phyloP scores from a whole-genome alignment of 2,113 vertebrate species.

The Ahaetulla prasina region DNA sequence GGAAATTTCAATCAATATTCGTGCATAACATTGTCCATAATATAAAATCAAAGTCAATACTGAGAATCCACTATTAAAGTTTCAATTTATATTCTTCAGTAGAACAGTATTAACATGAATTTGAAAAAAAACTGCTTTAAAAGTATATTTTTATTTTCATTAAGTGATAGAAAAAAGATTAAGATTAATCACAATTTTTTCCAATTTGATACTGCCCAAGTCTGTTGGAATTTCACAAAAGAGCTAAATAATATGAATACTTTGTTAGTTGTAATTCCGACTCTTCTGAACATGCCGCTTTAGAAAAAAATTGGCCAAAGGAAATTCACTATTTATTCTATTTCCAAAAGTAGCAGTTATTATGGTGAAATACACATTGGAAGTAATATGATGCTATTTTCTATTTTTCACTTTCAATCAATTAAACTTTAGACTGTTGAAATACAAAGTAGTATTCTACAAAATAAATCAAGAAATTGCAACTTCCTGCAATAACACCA shows the following conservation, averaged over 20 bases:
- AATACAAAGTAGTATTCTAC: not conserved
- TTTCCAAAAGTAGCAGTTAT: not conserved
- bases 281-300: not conserved
- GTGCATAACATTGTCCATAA: not conserved
- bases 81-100: not conserved
- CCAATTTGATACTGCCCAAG: not conserved
- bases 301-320: not conserved
- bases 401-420: not conserved
- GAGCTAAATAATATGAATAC: not conserved
- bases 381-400: not conserved
- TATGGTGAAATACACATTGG: not conserved
- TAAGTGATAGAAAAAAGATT: not conserved
- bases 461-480: too few relatives aligned
- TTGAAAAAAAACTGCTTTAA: not conserved
- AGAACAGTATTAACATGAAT: not conserved
- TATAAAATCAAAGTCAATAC: not conserved
- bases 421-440: not conserved
- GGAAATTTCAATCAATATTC: not conserved
- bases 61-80: not conserved
- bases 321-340: not conserved
- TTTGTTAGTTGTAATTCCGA: not conserved
- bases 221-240: not conserved
- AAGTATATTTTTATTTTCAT: not conserved
- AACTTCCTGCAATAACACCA: too few relatives aligned
- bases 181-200: not conserved